Conservation (phyloP, 2,888 invertebrate genomes). For the Cryptocephalus primarius region DNA sequence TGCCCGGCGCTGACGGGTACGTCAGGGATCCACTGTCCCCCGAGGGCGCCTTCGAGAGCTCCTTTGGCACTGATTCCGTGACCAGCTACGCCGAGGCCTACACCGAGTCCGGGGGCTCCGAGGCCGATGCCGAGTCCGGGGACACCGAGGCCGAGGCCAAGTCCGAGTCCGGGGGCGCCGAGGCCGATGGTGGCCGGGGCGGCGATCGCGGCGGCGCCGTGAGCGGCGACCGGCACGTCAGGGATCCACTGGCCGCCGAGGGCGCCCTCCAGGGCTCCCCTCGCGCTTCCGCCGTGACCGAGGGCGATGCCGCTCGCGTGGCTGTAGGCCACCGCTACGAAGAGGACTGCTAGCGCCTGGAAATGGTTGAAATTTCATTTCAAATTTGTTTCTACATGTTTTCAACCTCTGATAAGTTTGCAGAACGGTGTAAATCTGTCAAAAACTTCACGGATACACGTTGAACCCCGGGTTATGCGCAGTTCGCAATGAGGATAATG, state of each 20-base stretch:
- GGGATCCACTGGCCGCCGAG: constrained; percentile 25
- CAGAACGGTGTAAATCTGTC: no score
- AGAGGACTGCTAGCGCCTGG: no score
- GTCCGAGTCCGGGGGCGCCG: constrained; percentile 14
- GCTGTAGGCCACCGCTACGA: no score
- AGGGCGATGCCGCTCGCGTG: constrained; percentile 3
- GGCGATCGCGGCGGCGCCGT: neutral
- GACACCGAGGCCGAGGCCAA: constrained; percentile 10
- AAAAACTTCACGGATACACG: no score
- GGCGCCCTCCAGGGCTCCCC: constrained; percentile 15
- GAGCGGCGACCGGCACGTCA: constrained; percentile 10
- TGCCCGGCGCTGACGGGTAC: constrained; percentile 4
- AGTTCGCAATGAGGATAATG: no score
- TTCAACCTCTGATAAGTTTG: no score
- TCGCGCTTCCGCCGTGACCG: constrained; percentile 4
- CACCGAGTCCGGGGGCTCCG: constrained; percentile 5
- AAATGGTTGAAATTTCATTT: no score
- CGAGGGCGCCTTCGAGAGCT: constrained; percentile 15
- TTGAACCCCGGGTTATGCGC: no score
- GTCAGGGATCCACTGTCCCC: constrained; percentile 26
- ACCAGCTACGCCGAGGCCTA: neutral
- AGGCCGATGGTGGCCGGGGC: constrained; percentile 1
- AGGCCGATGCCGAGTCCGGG: constrained; percentile 3
- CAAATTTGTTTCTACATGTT: no score
- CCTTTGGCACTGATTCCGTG: constrained; percentile 6